phyloP scores from a whole-genome alignment of 1,140 invertebrate species.

The Dendrolimus punctatus region DNA sequence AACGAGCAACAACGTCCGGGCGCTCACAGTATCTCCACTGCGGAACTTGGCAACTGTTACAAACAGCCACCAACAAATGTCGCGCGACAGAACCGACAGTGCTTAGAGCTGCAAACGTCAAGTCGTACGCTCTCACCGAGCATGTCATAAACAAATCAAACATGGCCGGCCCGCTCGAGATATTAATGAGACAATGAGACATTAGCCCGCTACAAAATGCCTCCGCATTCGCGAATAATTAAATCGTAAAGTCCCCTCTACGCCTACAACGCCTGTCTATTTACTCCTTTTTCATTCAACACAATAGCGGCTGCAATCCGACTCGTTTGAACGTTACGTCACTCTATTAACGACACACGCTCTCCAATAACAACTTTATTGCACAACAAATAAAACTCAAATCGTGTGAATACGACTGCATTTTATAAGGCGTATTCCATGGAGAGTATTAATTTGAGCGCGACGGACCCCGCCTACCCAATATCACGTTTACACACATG shows the following conservation, averaged over 20 bases:
- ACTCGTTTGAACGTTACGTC: slow-evolving; percentile 33
- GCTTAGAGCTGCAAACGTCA: slow-evolving; percentile 13
- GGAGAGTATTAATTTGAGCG: slow-evolving; percentile 66
- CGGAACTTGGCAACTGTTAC: slow-evolving; percentile 14
- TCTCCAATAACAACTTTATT: slow-evolving; percentile 21
- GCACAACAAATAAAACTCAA: slow-evolving; percentile 8
- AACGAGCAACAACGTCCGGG: neutral
- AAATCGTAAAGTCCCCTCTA: slow-evolving; percentile 71
- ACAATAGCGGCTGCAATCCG: slow-evolving; percentile 66
- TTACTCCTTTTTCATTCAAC: slow-evolving; percentile 72
- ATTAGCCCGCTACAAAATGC: slow-evolving; percentile 71
- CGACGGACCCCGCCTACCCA: slow-evolving; percentile 60
- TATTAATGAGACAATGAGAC: slow-evolving; percentile 72
- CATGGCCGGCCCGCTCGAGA: slow-evolving; percentile 58
- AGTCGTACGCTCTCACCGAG: slow-evolving; percentile 32
- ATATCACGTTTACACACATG: slow-evolving; percentile 64
- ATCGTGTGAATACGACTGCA: slow-evolving; percentile 4
- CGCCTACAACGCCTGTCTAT: slow-evolving; percentile 60
- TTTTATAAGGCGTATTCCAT: slow-evolving; percentile 57
- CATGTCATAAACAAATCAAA: slow-evolving; percentile 70
- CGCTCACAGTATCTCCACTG: slow-evolving; percentile 30
- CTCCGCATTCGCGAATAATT: slow-evolving; percentile 71
- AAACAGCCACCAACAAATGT: slow-evolving; percentile 13
- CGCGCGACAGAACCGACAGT: slow-evolving; percentile 26
- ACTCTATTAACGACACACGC: slow-evolving; percentile 17